Percentiles rank a stretch among this genome's conserved stretches.
phyloP scores from a whole-genome alignment of 2,888 invertebrate genomes.

The Mystacides longicornis region DNA sequence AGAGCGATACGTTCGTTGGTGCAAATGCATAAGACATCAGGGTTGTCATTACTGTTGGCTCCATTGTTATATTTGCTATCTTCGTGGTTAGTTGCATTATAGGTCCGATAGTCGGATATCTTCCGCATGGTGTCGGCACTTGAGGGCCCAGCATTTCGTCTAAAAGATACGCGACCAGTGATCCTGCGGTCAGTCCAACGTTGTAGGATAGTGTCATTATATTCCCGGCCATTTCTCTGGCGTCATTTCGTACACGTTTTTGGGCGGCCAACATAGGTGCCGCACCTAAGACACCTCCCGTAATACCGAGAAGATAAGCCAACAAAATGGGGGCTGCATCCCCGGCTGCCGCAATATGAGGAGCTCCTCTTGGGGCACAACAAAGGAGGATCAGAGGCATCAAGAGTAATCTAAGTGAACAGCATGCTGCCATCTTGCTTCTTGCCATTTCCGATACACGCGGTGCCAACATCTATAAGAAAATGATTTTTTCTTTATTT shows the following conservation, averaged over 20 bases:
- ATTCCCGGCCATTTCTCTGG: slow-evolving; percentile 84
- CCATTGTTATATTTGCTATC: slow-evolving; percentile 7
- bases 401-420: slow-evolving; percentile 63
- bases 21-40: neutral
- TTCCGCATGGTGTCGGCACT: slow-evolving; percentile 40
- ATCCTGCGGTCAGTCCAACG: slow-evolving; percentile 77
- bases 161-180: slow-evolving; percentile 74
- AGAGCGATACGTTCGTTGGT: neutral
- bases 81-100: slow-evolving; percentile 13
- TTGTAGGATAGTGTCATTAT: slow-evolving; percentile 92
- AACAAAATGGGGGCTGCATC: slow-evolving; percentile 32
- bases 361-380: slow-evolving; percentile 68
- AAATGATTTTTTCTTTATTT: neutral
- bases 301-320: slow-evolving; percentile 63
- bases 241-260: slow-evolving; percentile 74
- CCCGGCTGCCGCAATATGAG: slow-evolving; percentile 39
- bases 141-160: slow-evolving; percentile 56
- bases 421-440: slow-evolving; percentile 66
- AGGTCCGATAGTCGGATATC: slow-evolving; percentile 37
- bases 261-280: slow-evolving; percentile 91
- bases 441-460: slow-evolving; percentile 80
- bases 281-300: slow-evolving; percentile 83
- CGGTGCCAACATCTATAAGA: slow-evolving; percentile 62
- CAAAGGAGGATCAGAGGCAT: slow-evolving; percentile 79
- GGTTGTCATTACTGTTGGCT: slow-evolving; percentile 9